These are phyloP conservation scores for Eugnorisma glareosa DNA, from an alignment of 2,888 invertebrate species.

Conservation along the genomic window DNA sequence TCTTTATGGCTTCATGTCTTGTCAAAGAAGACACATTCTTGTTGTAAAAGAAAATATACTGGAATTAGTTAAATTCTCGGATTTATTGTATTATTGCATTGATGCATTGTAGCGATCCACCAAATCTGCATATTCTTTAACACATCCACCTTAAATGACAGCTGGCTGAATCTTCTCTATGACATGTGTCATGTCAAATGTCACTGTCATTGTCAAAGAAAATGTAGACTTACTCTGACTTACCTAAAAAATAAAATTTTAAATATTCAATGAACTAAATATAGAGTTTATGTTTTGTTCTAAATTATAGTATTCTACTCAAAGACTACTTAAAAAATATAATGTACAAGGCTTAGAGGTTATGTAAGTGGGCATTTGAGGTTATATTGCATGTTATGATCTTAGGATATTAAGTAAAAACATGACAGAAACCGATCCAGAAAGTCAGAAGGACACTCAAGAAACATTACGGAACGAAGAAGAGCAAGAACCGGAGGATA, in stretches of 20 bases:
- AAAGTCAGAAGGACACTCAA: conserved; percentile 55
- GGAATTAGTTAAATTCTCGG: no score
- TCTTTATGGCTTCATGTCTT: no score
- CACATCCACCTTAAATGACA: no score
- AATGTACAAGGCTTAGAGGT: conserved; percentile 45
- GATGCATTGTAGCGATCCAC: no score
- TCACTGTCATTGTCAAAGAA: neutral
- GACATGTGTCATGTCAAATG: neutral
- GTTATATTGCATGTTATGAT: conserved; percentile 33
- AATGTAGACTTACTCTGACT: neutral
- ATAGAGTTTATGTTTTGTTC: neutral
- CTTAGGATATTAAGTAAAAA: conserved; percentile 37
- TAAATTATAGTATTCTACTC: neutral
- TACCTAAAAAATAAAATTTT: neutral
- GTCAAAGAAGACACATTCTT: no score
- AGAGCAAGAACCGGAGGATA: conserved; percentile 72
- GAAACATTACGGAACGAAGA: conserved; percentile 43
- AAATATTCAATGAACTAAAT: neutral
- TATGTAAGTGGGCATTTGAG: conserved; percentile 49
- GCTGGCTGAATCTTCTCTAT: no score
- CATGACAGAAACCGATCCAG: conserved; percentile 61
- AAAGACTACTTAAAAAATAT: neutral
- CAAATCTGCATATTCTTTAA: no score
- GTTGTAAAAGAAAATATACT: no score
- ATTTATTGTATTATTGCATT: no score